Base-by-base conservation (phyloP, 2,113 vertebrate genomes). In the Anser cygnoides region DNA sequence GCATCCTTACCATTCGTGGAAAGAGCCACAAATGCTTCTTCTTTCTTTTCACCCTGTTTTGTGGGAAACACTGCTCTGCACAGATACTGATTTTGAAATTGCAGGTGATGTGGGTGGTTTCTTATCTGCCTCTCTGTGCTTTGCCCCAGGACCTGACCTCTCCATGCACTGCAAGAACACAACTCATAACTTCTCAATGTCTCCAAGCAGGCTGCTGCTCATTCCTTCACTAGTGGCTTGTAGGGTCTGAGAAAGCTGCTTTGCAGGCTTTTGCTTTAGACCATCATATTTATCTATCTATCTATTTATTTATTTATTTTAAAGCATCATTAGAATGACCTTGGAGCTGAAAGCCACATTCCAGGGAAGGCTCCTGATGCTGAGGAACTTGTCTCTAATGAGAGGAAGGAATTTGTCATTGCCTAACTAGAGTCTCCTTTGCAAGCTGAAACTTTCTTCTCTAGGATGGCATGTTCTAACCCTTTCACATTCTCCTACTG, bases 371-470 rank as follows among this genome's bases (percentile, higher is more conserved):
- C n/a, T 89, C 4, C 43, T 86, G 71, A 66, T 59, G 63, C 63
- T 57, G 61, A 96, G 57, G 84, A 95, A 23, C 89, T 57, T 70
- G 43, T 62, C 62, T 87, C 12, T 92, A 90, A 92, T 19, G 75
- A 84, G 61, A 75, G 33, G 35, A 91, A 95, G 68, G 89, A 94
- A 96, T 96, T 86, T 95, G 84, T 96, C 78, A 37, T 93, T 96
- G 84, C 82, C 35, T 94, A 95, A 96, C 76, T 75, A 84, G 72
- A 74, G 52, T 74, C 63, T 62, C 35, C 82, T 92, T 72, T 93
- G 78, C 89, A 97, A 96, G 95, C 17, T 93, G 92, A 90, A 58
- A 82, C 80, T 62, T 68, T 91, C 0, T 90, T 70, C 78, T 80
- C 49, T 72, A 58, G 52, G 25, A 76, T 83, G 71, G 77, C 16